Base-by-base conservation (phyloP, 2,797 vertebrate species). In the Melanotaenia trifasciata region DNA sequence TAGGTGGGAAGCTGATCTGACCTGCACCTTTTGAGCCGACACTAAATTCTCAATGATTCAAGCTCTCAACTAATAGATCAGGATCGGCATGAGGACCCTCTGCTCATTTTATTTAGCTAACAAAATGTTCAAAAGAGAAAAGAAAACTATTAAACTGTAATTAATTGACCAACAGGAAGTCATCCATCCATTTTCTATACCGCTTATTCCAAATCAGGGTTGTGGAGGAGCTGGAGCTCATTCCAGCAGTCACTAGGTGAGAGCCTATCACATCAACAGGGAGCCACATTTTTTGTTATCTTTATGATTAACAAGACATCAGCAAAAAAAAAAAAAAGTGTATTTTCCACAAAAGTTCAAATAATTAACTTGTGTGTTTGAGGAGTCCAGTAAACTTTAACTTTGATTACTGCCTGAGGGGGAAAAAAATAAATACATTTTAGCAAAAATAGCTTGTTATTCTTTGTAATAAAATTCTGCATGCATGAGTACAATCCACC, bases 91-190 rank as follows among this genome's bases (percentile, higher is more conserved):
- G 5, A 18, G 20, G 8, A 45, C 16, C 24, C n/a, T 35, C 11
- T 32, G 68, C 58, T 83, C 35, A 61, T 80, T 80, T 78, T 33
- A 72, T 65, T 76, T 62, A 60, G 58, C 70, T 68, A 56, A 72
- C 58, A 64, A 68, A 61, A 79, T 87, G 65, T 72, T 47, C 40
- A 43, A 59, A 68, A 50, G 54, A 28, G 47, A 60, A 14, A 54
- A 67, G 65, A 22, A 67, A 71, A 68, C 43, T 35, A 40, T 58
- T 76, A 22, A 76, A 70, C 28, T 53, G 64, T 64, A 62, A 85
- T 72, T 72, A 84, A 86, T 71, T 10, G 72, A 72, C 65, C 69
- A 40, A 63, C 14, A 0, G 38, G 50, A 30, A 38, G 11, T 5
- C 40, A 14, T 38, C 11, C 36, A 38, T 16, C 40, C 40, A 43